phyloP scores from a whole-genome alignment of 2,888 invertebrate genomes.

The Tetanocera ferruginea region DNA sequence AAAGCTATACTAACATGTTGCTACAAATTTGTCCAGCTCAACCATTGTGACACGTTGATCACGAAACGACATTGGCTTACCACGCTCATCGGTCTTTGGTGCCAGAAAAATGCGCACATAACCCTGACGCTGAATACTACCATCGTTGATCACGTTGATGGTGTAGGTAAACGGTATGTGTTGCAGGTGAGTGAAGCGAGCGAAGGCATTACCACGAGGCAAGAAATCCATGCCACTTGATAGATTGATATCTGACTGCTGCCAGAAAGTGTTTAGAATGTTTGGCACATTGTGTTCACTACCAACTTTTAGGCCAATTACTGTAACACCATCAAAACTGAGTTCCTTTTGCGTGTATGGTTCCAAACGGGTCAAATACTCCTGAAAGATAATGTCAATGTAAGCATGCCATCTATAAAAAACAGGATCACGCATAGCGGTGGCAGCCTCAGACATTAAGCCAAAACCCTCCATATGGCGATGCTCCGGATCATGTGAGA shows the following conservation, averaged over 20 bases:
- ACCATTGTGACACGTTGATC: conserved; percentile 76
- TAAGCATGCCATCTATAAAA: conserved; percentile 89
- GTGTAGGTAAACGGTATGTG: conserved; percentile 79
- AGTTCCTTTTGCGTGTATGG: conserved; percentile 72
- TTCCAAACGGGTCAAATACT: conserved; percentile 79
- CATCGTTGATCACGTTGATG: conserved; percentile 74
- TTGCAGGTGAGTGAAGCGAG: conserved; percentile 81
- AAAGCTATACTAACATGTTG: conserved; percentile 70
- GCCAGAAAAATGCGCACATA: conserved; percentile 78
- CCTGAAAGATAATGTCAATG: conserved; percentile 82
- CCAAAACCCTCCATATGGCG: conserved; percentile 79
- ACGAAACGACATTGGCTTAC: conserved; percentile 73
- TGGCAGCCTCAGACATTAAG: conserved; percentile 85
- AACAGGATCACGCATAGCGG: conserved; percentile 84
- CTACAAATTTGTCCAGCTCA: conserved; percentile 78
- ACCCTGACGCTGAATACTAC: conserved; percentile 70
- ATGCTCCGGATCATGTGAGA: conserved; percentile 84
- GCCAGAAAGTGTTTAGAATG: conserved; percentile 80
- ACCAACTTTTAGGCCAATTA: conserved; percentile 73
- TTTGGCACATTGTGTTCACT: conserved; percentile 72
- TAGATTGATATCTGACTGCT: conserved; percentile 81
- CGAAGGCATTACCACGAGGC: conserved; percentile 80
- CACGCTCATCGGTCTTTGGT: conserved; percentile 77
- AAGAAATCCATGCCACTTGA: conserved; percentile 85
- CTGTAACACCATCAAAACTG: conserved; percentile 71